Evolutionary conservation across 1,140 invertebrate genomes (phyloP).

Genomic region (Phymastichus coffea): DNA sequence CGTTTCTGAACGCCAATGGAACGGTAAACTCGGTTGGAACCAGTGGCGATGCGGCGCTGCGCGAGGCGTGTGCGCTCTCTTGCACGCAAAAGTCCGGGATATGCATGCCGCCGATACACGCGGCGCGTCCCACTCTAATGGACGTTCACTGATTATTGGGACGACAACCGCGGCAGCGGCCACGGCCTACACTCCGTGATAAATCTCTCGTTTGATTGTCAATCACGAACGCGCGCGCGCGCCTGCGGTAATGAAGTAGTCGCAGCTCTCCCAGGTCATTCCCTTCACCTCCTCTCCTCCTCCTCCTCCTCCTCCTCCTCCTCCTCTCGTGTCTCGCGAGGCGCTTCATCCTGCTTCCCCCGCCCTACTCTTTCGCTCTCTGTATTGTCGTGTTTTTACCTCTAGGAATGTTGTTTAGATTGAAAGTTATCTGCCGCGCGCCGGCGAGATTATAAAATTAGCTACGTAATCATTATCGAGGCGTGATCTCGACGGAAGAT

Average conservation of each 20-base stretch:
- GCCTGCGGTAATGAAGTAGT: neutral
- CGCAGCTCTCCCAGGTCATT: neutral
- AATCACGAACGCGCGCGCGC: slow-evolving; percentile 2
- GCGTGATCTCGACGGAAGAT: too few relatives aligned
- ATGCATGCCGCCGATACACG: neutral
- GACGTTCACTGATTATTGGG: neutral
- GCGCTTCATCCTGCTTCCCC: neutral
- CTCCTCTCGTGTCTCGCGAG: neutral
- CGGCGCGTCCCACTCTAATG: neutral
- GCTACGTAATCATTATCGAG: too few relatives aligned
- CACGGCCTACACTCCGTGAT: neutral
- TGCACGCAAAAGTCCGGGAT: too few relatives aligned
- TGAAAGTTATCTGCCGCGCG: too few relatives aligned
- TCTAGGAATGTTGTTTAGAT: too few relatives aligned
- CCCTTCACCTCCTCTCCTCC: neutral
- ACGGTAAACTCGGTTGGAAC: slow-evolving; percentile 12
- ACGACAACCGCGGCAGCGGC: neutral
- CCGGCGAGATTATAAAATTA: too few relatives aligned
- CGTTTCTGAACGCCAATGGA: neutral
- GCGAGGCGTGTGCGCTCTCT: neutral
- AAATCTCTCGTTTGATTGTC: slow-evolving; percentile 16
- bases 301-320: neutral
- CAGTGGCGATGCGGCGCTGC: neutral
- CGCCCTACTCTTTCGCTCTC: neutral
- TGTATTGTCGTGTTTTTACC: neutral